These are phyloP conservation scores for Sitta europaea DNA, from an alignment of 2,113 vertebrate genomes.

Conservation along the genomic window DNA sequence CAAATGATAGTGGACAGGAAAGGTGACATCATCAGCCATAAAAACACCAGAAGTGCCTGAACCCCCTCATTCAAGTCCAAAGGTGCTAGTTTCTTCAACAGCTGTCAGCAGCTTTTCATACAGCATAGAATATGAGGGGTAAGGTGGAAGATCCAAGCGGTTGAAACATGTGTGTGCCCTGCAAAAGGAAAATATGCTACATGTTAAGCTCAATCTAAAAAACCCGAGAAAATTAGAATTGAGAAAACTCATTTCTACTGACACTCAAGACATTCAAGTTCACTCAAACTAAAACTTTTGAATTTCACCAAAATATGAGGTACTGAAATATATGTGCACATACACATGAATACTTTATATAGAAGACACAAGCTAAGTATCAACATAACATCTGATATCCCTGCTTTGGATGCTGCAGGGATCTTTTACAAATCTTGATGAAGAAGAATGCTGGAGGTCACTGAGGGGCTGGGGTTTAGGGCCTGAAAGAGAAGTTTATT, in stretches of 20 bases:
- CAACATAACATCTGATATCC: background rate
- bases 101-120: slow-evolving; percentile 94
- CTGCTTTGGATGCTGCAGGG: background rate
- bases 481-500: background rate
- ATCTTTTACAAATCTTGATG: background rate
- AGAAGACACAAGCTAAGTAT: background rate
- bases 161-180: slow-evolving; percentile 99
- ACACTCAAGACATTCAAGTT: background rate
- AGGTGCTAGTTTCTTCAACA: slow-evolving; percentile 98
- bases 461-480: background rate
- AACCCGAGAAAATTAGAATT: background rate
- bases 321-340: background rate
- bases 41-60: slow-evolving; percentile 50
- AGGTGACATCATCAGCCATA: slow-evolving; percentile 63
- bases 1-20: slow-evolving; percentile 67
- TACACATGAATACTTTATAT: background rate
- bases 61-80: slow-evolving; percentile 90
- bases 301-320: background rate
- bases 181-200: background rate
- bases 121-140: slow-evolving; percentile 93
- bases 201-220: background rate
- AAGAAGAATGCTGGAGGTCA: background rate
- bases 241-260: background rate
- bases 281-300: background rate
- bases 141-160: slow-evolving; percentile 94